Evolutionary conservation across 2,888 invertebrate species (phyloP), one percentile per base, ranked within the genome.

Genomic region (Trachelus troglodyta): DNA sequence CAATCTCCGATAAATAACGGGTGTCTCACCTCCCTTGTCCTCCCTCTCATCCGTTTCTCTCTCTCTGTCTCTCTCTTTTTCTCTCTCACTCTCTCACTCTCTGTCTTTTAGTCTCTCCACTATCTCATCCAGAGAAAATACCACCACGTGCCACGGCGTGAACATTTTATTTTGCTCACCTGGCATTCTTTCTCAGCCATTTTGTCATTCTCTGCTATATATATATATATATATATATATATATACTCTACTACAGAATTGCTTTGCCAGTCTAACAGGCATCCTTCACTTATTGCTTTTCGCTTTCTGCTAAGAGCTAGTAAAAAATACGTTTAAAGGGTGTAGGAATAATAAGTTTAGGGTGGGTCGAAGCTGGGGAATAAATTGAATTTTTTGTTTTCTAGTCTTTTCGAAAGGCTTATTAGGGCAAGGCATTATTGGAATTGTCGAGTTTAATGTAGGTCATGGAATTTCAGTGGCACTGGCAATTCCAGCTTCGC

Each of bases 1-100:
- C 88, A 89, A 88, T 88, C 81, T 85, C 83, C 86, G 85, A 87
- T 86, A 87, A 85, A 88, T 88, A 87, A 87, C 83, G 81, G 82
- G 9, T 40, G n/a, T 68, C 77, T 33, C 69, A 68, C 74, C 77
- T 71, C 69, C 76, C 68, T 37, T 56, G 74, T 11, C 75, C 74
- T 31, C 34, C 71, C 74, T 69, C 76, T 75, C 35, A 35, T 11
- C 35, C 35, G 35, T 35, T 77, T 81, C 76, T 79, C 77, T 73
- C 80, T 75, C 69, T 76, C 69, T 75, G 37, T 83, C 79, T 79
- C 69, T 76, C 76, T 78, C 79, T 77, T 76, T 81, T 77, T 76
- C 76, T 75, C 75, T 77, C 75, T 74, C 75, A 77, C 80, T 79
- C 68, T 73, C 73, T 76, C 77, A 82, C 75, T 80, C 79, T 78